Percentiles rank a stretch among this genome's conserved stretches.
These are phyloP conservation scores for Pseudonaja textilis DNA, from an alignment of 2,113 vertebrate species.

Conservation along the genomic window DNA sequence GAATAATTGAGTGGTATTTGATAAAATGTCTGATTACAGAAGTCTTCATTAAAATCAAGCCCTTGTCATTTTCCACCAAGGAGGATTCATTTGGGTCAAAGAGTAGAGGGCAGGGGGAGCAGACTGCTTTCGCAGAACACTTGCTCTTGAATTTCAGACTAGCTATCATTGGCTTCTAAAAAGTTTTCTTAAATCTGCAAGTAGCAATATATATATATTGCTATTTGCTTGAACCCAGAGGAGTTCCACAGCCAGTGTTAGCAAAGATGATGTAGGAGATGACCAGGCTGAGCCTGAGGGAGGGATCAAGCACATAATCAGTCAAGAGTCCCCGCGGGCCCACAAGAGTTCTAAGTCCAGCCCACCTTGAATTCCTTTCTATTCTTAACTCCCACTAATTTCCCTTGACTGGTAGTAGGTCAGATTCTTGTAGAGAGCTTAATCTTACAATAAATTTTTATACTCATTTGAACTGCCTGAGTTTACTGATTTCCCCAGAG, in stretches of 20 bases:
- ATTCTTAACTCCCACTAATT: not conserved
- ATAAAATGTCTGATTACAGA: constrained; percentile 50
- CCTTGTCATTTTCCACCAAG: constrained; percentile 47
- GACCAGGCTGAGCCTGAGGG: no score
- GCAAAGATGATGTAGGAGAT: no score
- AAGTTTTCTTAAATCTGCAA: not conserved
- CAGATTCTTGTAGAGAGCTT: not conserved
- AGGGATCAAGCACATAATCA: no score
- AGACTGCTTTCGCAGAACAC: not conserved
- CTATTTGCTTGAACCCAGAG: not conserved
- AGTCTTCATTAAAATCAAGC: constrained; percentile 39
- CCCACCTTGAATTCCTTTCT: not conserved
- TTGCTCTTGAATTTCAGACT: not conserved
- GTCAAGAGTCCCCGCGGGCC: no score
- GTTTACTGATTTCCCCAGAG: not conserved
- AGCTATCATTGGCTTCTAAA: not conserved
- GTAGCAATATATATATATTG: not conserved
- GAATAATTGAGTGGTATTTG: constrained; percentile 56
- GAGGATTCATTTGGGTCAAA: constrained; percentile 21
- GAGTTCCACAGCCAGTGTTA: not conserved
- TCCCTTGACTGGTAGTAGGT: not conserved
- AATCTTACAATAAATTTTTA: not conserved
- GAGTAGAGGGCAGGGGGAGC: not conserved
- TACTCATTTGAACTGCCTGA: not conserved
- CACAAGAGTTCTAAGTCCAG: not conserved